These are phyloP conservation scores for Acanthoscelides obtectus DNA, from an alignment of 2,888 invertebrate species.

Conservation along the genomic window DNA sequence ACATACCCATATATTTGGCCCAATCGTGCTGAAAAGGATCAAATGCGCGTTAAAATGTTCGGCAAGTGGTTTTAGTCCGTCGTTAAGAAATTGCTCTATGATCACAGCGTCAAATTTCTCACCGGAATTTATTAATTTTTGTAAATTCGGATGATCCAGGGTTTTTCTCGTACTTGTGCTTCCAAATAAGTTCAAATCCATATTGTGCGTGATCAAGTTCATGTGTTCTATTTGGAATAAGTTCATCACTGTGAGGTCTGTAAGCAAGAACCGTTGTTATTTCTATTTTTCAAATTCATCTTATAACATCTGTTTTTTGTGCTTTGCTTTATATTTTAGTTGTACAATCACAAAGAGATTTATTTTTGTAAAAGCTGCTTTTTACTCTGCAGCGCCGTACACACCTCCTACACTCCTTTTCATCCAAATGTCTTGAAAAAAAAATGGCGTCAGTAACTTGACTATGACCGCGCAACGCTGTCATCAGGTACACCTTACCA, in stretches of 20 bases:
- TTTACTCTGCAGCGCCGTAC: too few relatives aligned
- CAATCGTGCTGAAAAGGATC: conserved; percentile 44
- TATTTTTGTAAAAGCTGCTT: too few relatives aligned
- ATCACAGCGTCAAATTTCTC: conserved; percentile 40
- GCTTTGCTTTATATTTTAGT: too few relatives aligned
- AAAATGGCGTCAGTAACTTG: too few relatives aligned
- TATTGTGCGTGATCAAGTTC: background rate
- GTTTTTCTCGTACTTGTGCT: conserved; percentile 7
- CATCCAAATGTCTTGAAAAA: too few relatives aligned
- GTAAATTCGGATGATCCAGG: conserved; percentile 39
- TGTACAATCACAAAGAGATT: too few relatives aligned
- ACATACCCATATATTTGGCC: conserved; percentile 43
- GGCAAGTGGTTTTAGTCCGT: conserved; percentile 44
- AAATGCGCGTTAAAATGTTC: conserved; percentile 38
- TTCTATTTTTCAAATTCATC: too few relatives aligned
- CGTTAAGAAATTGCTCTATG: conserved; percentile 49
- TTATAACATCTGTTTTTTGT: too few relatives aligned
- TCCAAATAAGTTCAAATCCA: conserved; percentile 43
- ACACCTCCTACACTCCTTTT: too few relatives aligned
- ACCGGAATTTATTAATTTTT: conserved; percentile 35
- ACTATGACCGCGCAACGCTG: too few relatives aligned
- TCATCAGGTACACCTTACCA: too few relatives aligned
- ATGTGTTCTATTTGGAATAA: conserved; percentile 1
- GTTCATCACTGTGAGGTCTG: background rate
- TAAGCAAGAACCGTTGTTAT: too few relatives aligned